These are phyloP conservation scores for Pseudomyrmex sp. DNA, from an alignment of 1,140 invertebrate species.

Conservation along the genomic window DNA sequence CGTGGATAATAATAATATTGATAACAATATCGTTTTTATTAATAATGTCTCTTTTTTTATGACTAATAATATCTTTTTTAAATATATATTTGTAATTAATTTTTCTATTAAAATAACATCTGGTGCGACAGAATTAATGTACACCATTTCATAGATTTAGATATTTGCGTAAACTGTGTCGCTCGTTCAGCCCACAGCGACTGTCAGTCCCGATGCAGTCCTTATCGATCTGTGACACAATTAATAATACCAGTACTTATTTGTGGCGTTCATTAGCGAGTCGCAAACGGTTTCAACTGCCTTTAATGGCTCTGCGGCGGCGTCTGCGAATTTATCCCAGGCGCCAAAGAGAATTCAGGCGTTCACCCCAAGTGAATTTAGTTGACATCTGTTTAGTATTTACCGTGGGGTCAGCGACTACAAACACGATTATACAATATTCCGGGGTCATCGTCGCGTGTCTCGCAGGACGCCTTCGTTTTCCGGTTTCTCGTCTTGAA, in stretches of 20 bases:
- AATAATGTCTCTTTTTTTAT: no score
- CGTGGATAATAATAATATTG: no score
- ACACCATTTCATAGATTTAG: neutral
- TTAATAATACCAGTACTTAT: conserved; percentile 58
- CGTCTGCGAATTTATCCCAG: conserved; percentile 45
- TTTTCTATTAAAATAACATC: no score
- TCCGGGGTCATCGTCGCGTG: conserved; percentile 48
- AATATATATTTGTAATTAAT: no score
- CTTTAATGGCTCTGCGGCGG: conserved; percentile 4
- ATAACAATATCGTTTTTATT: no score
- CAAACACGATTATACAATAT: conserved; percentile 52
- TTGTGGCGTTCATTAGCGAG: conserved; percentile 31
- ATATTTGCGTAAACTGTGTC: conserved; percentile 11
- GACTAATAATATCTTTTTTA: no score
- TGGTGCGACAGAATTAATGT: neutral
- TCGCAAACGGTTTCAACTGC: conserved; percentile 32
- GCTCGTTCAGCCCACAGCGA: neutral
- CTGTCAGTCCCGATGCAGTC: conserved; percentile 1
- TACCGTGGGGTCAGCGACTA: conserved; percentile 43
- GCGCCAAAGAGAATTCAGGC: conserved; percentile 44
- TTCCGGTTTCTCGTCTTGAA: conserved; percentile 33
- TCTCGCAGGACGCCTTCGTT: neutral
- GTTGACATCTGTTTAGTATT: conserved; percentile 70
- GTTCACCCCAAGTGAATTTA: conserved; percentile 35
- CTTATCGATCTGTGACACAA: conserved; percentile 40